A percentile compares a stretch with the other conserved stretches of the same genome.
These are phyloP conservation scores for Oopsacas minuta DNA, from an alignment of 37 sponge, comb jelly and placozoan genomes.

Conservation along the genomic window DNA sequence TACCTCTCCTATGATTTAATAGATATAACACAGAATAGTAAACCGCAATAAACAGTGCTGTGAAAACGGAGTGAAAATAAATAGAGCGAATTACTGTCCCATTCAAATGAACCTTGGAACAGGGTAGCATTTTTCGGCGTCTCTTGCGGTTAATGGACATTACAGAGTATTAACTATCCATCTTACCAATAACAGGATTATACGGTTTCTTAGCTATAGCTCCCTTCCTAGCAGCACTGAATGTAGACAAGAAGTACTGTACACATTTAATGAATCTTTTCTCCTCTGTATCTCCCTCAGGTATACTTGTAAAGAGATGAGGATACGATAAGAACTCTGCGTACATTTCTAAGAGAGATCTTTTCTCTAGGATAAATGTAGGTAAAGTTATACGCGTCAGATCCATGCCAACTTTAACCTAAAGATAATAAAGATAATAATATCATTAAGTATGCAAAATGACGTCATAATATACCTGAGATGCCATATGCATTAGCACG, in stretches of 20 bases:
- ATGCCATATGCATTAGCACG: conserved; percentile 83
- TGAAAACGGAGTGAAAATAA: no score
- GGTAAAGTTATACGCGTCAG: conserved; percentile 75
- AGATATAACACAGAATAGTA: no score
- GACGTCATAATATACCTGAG: conserved; percentile 32
- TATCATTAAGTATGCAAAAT: neutral
- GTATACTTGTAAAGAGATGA: conserved; percentile 74
- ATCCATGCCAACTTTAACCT: conserved; percentile 89
- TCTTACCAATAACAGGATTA: conserved; percentile 64
- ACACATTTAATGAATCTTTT: conserved; percentile 62
- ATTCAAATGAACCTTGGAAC: no score
- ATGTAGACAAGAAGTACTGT: conserved; percentile 76
- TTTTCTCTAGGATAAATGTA: conserved; percentile 94
- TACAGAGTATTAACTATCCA: neutral
- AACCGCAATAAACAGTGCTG: no score
- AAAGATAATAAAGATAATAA: neutral
- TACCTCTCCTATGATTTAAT: conserved; percentile 59
- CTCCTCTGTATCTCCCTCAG: conserved; percentile 42
- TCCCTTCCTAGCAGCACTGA: conserved; percentile 85
- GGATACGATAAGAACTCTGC: conserved; percentile 95
- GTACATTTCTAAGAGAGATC: conserved; percentile 98
- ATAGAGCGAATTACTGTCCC: no score
- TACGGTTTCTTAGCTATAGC: conserved; percentile 93
- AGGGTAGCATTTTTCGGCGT: no score
- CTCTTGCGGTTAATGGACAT: no score